Evolutionary conservation across 2,113 vertebrate genomes (phyloP).

Genomic region (Pandion haliaetus): DNA sequence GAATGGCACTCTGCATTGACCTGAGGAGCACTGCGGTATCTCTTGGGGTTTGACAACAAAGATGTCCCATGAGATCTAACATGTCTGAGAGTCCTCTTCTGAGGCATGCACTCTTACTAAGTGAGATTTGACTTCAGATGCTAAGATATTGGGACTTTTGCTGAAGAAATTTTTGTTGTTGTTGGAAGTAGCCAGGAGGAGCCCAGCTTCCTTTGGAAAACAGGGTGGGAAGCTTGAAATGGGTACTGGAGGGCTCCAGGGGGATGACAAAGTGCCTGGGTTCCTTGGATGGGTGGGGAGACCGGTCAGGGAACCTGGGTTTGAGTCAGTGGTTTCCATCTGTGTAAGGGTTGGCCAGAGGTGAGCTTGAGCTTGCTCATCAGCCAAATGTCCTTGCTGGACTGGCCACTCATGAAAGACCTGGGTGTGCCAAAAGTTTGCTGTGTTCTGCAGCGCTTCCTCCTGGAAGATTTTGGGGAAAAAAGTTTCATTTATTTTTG

Average conservation of each 20-base stretch:
- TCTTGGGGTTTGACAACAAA: background rate
- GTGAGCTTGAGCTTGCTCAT: conserved; percentile 16
- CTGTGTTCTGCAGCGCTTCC: background rate
- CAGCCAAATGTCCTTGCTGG: background rate
- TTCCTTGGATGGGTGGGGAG: conserved; percentile 42
- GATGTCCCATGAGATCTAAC: background rate
- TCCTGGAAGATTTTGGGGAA: background rate
- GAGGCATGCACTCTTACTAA: background rate
- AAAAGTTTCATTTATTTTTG: background rate
- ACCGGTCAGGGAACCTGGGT: conserved; percentile 31
- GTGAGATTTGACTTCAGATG: background rate
- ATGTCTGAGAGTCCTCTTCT: background rate
- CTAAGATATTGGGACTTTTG: background rate
- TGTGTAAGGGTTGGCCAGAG: conserved; percentile 69
- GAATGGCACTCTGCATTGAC: background rate
- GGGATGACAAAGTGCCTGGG: conserved; percentile 32
- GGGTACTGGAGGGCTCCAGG: background rate
- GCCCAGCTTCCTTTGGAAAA: background rate
- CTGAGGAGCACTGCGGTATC: background rate
- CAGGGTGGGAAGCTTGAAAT: conserved; percentile 39
- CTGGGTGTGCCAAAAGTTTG: background rate
- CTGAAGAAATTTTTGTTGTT: background rate
- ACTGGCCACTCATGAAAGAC: background rate
- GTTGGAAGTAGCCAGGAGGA: background rate
- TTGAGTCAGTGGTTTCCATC: conserved; percentile 63